A percentile compares a stretch with the other conserved stretches of the same genome.
Evolutionary conservation across 2,888 invertebrate genomes (phyloP).

Genomic region (Drosophila paramelanica): DNA sequence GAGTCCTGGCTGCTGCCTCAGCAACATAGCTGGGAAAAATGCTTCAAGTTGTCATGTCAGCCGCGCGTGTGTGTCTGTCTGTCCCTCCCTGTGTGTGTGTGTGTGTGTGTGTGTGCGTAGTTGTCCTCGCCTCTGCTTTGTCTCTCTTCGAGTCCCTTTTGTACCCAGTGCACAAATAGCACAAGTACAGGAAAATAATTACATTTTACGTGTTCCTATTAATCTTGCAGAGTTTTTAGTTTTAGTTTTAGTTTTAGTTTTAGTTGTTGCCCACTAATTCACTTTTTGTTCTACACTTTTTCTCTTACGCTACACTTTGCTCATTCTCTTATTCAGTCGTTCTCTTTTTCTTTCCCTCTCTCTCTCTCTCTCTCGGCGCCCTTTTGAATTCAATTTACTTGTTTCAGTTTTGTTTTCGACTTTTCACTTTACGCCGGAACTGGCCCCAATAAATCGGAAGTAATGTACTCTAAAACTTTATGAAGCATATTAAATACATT

Average conservation of each 20-base stretch:
- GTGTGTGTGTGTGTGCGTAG: constrained; percentile 21
- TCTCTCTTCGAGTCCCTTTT: constrained; percentile 5
- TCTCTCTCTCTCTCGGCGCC: neutral
- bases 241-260: constrained; percentile 69
- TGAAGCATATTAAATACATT: neutral
- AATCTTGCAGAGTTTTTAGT: constrained; percentile 81
- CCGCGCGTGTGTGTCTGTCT: constrained; percentile 38
- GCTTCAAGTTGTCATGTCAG: constrained; percentile 73
- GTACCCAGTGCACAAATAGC: constrained; percentile 62
- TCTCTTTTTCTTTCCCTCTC: neutral
- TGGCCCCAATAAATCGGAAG: constrained; percentile 12
- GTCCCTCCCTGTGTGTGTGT: constrained; percentile 8
- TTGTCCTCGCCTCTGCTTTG: constrained; percentile 25
- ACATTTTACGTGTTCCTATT: constrained; percentile 81
- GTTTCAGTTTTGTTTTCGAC: constrained; percentile 52
- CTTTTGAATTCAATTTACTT: constrained; percentile 70
- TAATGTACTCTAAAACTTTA: neutral
- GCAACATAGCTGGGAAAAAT: constrained; percentile 63
- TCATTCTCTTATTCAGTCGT: neutral
- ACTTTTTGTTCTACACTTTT: constrained; percentile 54
- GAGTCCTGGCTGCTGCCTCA: constrained; percentile 43
- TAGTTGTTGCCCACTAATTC: constrained; percentile 74
- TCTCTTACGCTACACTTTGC: constrained; percentile 4
- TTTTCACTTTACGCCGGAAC: constrained; percentile 35
- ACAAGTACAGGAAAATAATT: constrained; percentile 79